A percentile compares a stretch with the other conserved stretches of the same genome.
These are phyloP conservation scores for Catocala nupta DNA, from an alignment of 2,888 invertebrate species.

Conservation along the genomic window DNA sequence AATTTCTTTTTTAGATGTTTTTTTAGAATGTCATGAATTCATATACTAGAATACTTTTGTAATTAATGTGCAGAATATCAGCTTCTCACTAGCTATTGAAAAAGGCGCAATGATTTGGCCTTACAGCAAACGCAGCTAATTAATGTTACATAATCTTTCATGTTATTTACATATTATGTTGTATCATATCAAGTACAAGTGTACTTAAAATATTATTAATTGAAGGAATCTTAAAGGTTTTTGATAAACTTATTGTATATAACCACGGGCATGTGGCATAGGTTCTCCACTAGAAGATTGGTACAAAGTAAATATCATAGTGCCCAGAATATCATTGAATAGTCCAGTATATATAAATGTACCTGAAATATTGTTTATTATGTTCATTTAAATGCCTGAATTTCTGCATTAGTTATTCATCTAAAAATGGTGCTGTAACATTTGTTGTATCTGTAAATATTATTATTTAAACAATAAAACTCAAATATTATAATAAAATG, in stretches of 20 bases:
- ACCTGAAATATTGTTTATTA: constrained; percentile 66
- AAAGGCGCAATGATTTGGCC: neutral
- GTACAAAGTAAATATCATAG: constrained; percentile 36
- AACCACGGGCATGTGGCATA: neutral
- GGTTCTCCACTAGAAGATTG: constrained; percentile 6
- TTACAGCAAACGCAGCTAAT: too few relatives aligned
- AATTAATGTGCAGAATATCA: constrained; percentile 3
- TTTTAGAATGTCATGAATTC: neutral
- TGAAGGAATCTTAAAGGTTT: constrained; percentile 1
- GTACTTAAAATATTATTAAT: neutral
- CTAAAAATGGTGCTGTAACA: constrained; percentile 75
- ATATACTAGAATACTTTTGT: constrained; percentile 6
- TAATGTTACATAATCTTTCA: constrained; percentile 3
- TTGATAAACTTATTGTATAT: neutral
- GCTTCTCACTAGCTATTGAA: neutral
- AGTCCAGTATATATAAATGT: constrained; percentile 53
- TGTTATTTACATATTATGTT: constrained; percentile 15
- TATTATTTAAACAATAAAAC: constrained; percentile 58
- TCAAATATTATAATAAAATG: constrained; percentile 36
- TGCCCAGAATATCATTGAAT: constrained; percentile 35
- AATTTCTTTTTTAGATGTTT: constrained; percentile 5
- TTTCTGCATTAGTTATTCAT: constrained; percentile 56
- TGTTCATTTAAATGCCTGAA: constrained; percentile 45
- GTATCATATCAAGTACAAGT: constrained; percentile 23
- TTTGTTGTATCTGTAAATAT: constrained; percentile 61